Conservation (phyloP, 2,113 vertebrate species). For the Pituophis catenifer region DNA sequence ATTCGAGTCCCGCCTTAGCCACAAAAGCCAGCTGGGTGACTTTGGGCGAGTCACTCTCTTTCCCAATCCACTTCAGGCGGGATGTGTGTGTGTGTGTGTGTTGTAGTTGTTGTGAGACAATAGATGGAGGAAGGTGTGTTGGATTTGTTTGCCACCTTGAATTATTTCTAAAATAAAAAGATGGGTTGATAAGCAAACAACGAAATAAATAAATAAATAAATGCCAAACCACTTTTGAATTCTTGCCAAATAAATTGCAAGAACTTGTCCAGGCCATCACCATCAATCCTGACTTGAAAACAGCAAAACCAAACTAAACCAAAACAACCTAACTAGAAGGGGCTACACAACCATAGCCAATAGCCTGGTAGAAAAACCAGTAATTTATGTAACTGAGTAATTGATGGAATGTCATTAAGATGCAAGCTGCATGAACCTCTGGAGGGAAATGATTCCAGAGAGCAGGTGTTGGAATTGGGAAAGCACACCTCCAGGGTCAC, state of each 20-base stretch:
- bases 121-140: background rate
- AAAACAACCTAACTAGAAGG: background rate
- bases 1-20: background rate
- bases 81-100: accelerated
- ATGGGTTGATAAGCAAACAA: background rate
- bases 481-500: background rate
- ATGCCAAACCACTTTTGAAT: background rate
- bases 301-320: background rate
- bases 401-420: background rate
- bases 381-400: background rate
- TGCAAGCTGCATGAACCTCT: background rate
- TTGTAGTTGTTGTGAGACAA: too few relatives aligned
- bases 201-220: background rate
- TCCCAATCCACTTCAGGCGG: background rate
- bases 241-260: background rate
- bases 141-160: background rate
- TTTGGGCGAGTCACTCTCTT: background rate
- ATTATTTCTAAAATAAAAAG: background rate
- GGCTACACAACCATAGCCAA: background rate
- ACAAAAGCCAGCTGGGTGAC: background rate
- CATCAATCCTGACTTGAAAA: background rate
- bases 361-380: background rate
- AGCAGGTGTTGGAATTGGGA: background rate
- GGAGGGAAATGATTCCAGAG: background rate
- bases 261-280: background rate